Evolutionary conservation across 2,113 vertebrate species (phyloP).

Genomic region (Pseudorhombus dupliciocellatus): DNA sequence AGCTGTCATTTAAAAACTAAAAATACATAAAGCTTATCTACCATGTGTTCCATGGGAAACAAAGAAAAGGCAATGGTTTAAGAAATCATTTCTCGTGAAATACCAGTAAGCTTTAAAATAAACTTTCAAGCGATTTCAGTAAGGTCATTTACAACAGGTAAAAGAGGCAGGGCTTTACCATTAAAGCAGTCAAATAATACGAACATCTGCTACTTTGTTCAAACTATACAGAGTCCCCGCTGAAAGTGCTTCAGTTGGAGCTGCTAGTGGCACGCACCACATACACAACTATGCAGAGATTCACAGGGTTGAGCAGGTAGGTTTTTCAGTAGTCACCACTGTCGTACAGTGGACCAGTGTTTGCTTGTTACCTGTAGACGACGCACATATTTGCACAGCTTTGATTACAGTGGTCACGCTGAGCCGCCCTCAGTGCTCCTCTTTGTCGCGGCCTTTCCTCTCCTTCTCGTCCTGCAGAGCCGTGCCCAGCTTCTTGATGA

Average conservation of each 20-base stretch:
- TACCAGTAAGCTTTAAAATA: conserved; percentile 58
- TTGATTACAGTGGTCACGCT: conserved; percentile 31
- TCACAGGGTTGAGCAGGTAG: conserved; percentile 54
- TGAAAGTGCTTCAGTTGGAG: conserved; percentile 78
- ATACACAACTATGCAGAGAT: conserved; percentile 82
- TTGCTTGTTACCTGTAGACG: conserved; percentile 27
- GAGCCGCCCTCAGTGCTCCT: conserved; percentile 85
- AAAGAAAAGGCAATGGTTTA: conserved; percentile 74
- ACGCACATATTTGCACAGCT: conserved; percentile 21
- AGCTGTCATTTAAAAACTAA: conserved; percentile 54
- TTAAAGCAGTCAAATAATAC: conserved; percentile 73
- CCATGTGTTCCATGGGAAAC: conserved; percentile 78
- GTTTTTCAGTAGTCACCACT: conserved; percentile 78
- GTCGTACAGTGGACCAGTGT: conserved; percentile 70
- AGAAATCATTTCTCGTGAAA: conserved; percentile 70
- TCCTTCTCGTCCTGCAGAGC: conserved; percentile 97
- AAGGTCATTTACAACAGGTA: conserved; percentile 62
- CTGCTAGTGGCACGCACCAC: conserved; percentile 80
- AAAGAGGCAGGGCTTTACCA: conserved; percentile 57
- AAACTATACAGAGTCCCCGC: conserved; percentile 84
- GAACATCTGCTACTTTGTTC: conserved; percentile 78
- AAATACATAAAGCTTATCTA: conserved; percentile 61
- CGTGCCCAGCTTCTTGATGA: conserved; percentile 96
- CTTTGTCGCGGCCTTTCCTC: conserved; percentile 92
- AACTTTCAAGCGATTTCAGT: conserved; percentile 59